phyloP scores from a whole-genome alignment of 2,888 invertebrate species.

The Mimachlamys varia region DNA sequence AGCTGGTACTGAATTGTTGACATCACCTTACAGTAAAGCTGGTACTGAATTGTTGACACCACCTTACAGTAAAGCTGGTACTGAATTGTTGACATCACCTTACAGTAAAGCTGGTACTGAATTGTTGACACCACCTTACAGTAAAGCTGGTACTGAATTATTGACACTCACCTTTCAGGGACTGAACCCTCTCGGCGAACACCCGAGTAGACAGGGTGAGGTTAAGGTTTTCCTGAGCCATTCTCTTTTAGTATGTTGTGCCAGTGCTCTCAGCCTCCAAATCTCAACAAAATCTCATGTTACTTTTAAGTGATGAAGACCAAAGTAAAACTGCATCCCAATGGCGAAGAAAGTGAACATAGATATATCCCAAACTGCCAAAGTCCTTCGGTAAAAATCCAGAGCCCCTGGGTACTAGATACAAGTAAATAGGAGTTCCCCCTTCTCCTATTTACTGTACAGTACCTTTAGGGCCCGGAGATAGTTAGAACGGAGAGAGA shows the following conservation, averaged over 20 bases:
- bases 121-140: background rate
- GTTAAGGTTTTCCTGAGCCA: constrained; percentile 64
- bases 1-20: no score
- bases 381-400: constrained; percentile 37
- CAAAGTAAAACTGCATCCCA: background rate
- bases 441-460: constrained; percentile 50
- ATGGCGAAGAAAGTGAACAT: background rate
- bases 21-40: no score
- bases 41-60: no score
- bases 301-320: background rate
- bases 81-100: no score
- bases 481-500: background rate
- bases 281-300: background rate
- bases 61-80: no score
- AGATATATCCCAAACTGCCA: constrained; percentile 37
- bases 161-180: constrained; percentile 64
- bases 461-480: constrained; percentile 41
- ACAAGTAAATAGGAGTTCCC: constrained; percentile 49
- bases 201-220: constrained; percentile 65
- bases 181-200: constrained; percentile 65
- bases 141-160: background rate
- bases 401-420: constrained; percentile 46
- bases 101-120: no score
- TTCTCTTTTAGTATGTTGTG: constrained; percentile 49
- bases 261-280: constrained; percentile 51